phyloP scores from a whole-genome alignment of 1,140 invertebrate species.

The Sinella curviseta region DNA sequence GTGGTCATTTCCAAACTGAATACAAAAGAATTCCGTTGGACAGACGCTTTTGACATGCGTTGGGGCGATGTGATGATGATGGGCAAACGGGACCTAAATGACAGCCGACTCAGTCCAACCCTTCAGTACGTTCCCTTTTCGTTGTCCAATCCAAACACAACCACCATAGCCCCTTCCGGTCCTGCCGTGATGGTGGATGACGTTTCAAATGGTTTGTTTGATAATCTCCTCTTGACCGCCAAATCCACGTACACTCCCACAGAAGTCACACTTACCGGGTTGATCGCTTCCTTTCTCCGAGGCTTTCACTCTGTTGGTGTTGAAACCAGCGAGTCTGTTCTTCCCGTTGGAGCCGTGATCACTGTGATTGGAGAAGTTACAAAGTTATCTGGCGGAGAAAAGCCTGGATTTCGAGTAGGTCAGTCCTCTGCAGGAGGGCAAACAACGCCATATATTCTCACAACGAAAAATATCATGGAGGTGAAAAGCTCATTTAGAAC shows the following conservation, averaged over 20 bases:
- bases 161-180: not conserved
- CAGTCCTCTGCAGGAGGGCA: constrained; percentile 67
- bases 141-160: not conserved
- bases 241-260: not conserved
- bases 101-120: not conserved
- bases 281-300: not conserved
- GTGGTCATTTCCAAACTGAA: not conserved
- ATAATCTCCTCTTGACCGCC: not conserved
- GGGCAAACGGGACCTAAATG: not conserved
- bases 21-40: not conserved
- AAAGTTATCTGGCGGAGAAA: constrained; percentile 51
- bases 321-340: constrained; percentile 76
- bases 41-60: not conserved
- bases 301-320: constrained; percentile 57
- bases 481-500: constrained; percentile 68
- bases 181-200: not conserved
- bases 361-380: constrained; percentile 74
- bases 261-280: not conserved
- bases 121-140: not conserved
- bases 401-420: constrained; percentile 62
- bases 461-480: constrained; percentile 67
- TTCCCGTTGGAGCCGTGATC: constrained; percentile 71
- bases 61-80: no score
- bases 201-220: constrained; percentile 1
- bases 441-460: constrained; percentile 66